Base-by-base conservation (phyloP, 2,888 invertebrate genomes). In the Electrophaes corylata region DNA sequence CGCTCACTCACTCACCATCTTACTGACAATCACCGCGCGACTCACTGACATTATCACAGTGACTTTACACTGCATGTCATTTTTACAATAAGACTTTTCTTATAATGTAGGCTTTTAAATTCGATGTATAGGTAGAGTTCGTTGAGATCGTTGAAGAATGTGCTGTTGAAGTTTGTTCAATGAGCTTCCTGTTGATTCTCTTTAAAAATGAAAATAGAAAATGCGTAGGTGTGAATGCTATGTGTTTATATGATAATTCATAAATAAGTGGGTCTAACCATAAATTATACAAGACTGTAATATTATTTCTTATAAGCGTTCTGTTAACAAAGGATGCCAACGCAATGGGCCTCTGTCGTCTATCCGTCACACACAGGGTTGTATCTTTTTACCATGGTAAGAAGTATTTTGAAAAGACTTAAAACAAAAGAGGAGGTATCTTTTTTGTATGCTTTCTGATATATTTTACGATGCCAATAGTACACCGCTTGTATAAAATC, bases 1-100 rank as follows among this genome's bases (percentile, higher is more conserved):
- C 83, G 81, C 77, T 84, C 84, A 85, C 81, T 75, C 79, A 57
- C 64, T 64, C 66, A 64, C 72, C 73, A 71, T 75, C 69, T 61
- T 66, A 54, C 63, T 56, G 53, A 64, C 61, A 68, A 64, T 65
- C 68, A 47, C 54, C 57, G 50, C 40, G 23, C 57, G 43, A 54
- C 44, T 59, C 49, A 59, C 43, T 40, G 49, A 59, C 48, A 29
- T 45, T 44, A 48, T 20, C 37, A 43, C 49, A 43, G 48, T 53
- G 47, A 43, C 37, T 54, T 59, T 44, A 43, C 57, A 31, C 57
- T 60, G 51, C 37, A 39, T 31, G n/a, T 16, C 55, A 58, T 55
- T 47, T 11, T 37, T 43, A 20, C 29, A 45, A 18, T 60, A 29
- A 10, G 6, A 51, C 64, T 52, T 33, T 16, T 67, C 23, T 33